A percentile compares a stretch with the other conserved stretches of the same genome.
Evolutionary conservation across 1,140 invertebrate genomes (phyloP).

Genomic region (Holotrichia oblita): DNA sequence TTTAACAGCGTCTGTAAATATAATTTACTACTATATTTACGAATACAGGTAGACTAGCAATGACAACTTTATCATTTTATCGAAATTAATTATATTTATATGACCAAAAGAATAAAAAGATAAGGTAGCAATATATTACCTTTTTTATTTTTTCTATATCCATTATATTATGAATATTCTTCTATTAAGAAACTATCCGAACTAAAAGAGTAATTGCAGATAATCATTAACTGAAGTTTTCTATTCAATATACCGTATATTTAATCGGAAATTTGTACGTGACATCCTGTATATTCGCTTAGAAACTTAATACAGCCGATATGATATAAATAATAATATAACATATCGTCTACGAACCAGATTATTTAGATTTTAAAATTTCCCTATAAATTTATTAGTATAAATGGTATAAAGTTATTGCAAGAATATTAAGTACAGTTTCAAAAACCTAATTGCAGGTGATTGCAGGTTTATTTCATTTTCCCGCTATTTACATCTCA

Average conservation of each 20-base stretch:
- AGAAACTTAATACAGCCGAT: neutral
- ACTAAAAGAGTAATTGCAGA: neutral
- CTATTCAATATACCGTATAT: neutral
- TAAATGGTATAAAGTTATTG: neutral
- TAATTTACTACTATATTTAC: slow-evolving; percentile 1
- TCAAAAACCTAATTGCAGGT: neutral
- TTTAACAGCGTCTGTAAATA: slow-evolving; percentile 25
- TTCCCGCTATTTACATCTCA: neutral
- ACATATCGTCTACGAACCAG: too few relatives aligned
- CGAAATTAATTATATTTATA: slow-evolving; percentile 39
- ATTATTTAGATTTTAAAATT: too few relatives aligned
- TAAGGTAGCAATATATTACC: slow-evolving; percentile 12
- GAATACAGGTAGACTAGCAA: neutral
- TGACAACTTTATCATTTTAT: slow-evolving; percentile 18
- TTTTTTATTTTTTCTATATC: slow-evolving; percentile 32
- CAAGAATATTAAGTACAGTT: neutral
- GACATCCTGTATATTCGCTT: slow-evolving; percentile 36
- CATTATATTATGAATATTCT: neutral
- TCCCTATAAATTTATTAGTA: too few relatives aligned
- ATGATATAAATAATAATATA: too few relatives aligned
- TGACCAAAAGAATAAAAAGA: neutral
- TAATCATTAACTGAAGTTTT: neutral
- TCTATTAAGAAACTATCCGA: neutral
- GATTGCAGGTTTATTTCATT: neutral
- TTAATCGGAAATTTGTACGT: slow-evolving; percentile 35